Percentiles rank a stretch among this genome's conserved stretches.
These are phyloP conservation scores for Latrodectus elegans DNA, from an alignment of 2,888 invertebrate species.

Conservation along the genomic window DNA sequence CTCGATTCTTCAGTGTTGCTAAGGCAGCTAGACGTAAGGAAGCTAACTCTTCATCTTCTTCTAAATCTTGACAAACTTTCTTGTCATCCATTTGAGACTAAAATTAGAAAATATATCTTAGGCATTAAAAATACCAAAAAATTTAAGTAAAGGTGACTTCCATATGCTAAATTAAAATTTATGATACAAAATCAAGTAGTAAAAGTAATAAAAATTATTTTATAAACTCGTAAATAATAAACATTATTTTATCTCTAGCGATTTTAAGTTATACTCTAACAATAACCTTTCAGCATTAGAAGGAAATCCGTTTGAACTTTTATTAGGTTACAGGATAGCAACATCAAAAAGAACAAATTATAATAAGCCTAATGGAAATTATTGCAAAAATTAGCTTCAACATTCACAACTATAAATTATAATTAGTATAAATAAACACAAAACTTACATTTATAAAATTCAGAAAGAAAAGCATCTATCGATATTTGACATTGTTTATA, in stretches of 20 bases:
- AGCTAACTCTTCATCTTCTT: slow-evolving; percentile 52
- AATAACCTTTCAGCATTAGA: neutral
- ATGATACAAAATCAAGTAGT: too few relatives aligned
- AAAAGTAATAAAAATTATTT: too few relatives aligned
- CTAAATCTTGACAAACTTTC: slow-evolving; percentile 12
- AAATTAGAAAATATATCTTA: neutral
- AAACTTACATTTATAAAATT: neutral
- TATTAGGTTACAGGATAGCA: slow-evolving; percentile 53
- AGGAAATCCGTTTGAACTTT: slow-evolving; percentile 45
- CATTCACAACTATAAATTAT: neutral
- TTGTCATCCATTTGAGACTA: neutral
- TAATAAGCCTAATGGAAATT: neutral
- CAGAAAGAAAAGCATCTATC: neutral
- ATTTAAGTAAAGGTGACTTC: too few relatives aligned
- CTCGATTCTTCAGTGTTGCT: slow-evolving; percentile 25
- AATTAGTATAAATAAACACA: neutral
- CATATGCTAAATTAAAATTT: too few relatives aligned
- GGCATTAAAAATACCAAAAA: too few relatives aligned
- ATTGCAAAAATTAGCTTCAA: neutral
- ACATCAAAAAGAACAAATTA: neutral
- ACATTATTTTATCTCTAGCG: too few relatives aligned
- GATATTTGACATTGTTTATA: neutral
- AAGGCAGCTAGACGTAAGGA: slow-evolving; percentile 54
- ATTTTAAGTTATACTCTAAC: too few relatives aligned
- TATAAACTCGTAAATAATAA: too few relatives aligned